phyloP scores from a whole-genome alignment of 2,113 vertebrate genomes.

The Arenaria interpres region DNA sequence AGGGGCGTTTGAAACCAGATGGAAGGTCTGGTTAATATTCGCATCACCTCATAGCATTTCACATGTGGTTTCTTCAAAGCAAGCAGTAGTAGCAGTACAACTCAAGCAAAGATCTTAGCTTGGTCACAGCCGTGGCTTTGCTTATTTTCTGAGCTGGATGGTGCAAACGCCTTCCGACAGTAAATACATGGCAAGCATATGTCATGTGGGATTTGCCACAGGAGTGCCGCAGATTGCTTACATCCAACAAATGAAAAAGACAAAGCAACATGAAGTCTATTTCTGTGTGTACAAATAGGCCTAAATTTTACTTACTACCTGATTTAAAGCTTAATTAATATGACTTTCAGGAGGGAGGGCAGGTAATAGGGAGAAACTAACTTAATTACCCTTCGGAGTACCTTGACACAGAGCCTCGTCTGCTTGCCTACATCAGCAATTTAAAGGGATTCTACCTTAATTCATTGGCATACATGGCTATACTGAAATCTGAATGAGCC shows the following conservation, averaged over 20 bases:
- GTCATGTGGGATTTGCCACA: background rate
- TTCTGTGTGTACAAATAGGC: background rate
- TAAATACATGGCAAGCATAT: background rate
- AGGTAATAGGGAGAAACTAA: background rate
- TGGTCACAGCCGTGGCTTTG: background rate
- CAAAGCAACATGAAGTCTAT: background rate
- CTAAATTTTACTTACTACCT: background rate
- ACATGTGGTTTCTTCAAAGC: constrained; percentile 34
- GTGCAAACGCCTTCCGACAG: background rate
- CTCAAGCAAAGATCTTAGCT: background rate
- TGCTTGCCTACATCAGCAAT: background rate
- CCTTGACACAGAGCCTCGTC: background rate
- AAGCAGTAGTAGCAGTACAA: background rate
- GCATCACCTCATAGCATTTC: background rate
- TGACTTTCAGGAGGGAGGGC: background rate
- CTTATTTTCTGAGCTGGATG: background rate
- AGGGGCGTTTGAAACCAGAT: background rate
- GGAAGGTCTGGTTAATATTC: constrained; percentile 40
- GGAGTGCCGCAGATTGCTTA: background rate
- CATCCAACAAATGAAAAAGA: background rate
- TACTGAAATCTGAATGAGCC: background rate
- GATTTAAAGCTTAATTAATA: background rate
- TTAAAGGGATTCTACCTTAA: background rate
- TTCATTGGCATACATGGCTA: fast-evolving
- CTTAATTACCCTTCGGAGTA: background rate